phyloP scores from a whole-genome alignment of 2,888 invertebrate genomes.

The Hetaerina titia region DNA sequence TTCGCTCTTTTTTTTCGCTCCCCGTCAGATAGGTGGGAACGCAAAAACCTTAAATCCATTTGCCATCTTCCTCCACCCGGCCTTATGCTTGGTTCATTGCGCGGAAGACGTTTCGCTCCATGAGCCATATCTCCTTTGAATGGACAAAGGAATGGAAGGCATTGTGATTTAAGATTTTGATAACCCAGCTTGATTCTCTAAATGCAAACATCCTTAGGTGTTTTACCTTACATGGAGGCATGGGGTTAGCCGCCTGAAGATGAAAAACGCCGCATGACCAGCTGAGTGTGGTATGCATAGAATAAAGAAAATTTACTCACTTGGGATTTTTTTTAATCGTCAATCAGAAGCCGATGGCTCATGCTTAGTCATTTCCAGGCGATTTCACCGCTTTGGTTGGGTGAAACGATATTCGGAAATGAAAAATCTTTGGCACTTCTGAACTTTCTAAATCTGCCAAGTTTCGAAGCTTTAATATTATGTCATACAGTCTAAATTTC shows the following conservation, averaged over 20 bases:
- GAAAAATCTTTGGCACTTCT: too few relatives aligned
- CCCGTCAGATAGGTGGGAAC: neutral
- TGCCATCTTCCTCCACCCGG: neutral
- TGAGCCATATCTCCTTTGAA: neutral
- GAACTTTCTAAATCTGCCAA: too few relatives aligned
- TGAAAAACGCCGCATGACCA: neutral
- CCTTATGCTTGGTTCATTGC: neutral
- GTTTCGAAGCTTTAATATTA: too few relatives aligned
- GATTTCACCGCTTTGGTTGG: too few relatives aligned
- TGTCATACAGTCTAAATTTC: too few relatives aligned
- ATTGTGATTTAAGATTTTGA: neutral
- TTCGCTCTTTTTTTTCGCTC: neutral
- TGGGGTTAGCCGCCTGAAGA: neutral
- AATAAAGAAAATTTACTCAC: too few relatives aligned
- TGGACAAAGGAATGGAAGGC: conserved; percentile 27
- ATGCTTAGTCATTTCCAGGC: too few relatives aligned
- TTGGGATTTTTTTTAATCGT: too few relatives aligned
- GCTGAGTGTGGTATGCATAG: neutral
- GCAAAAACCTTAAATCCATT: neutral
- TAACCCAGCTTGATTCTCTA: neutral
- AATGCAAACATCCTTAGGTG: neutral
- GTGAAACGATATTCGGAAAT: too few relatives aligned
- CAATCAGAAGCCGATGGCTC: too few relatives aligned
- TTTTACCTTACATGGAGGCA: neutral
- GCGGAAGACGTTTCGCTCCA: neutral